phyloP scores from a whole-genome alignment of 2,113 vertebrate species.

The Columba livia region DNA sequence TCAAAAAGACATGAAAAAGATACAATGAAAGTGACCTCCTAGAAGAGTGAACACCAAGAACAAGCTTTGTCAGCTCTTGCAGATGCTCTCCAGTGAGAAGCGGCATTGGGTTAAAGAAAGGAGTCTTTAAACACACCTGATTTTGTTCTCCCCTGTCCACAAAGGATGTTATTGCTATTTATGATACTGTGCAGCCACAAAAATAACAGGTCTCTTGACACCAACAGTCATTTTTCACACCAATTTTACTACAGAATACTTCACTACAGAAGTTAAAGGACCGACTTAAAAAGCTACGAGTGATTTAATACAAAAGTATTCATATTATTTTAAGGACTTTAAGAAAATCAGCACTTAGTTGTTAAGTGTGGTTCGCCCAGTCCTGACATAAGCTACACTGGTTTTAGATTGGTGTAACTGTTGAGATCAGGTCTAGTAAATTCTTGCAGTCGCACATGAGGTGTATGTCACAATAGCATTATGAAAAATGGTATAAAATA shows the following conservation, averaged over 20 bases:
- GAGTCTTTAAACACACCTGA: background rate
- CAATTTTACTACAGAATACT: background rate
- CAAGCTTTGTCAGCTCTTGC: background rate
- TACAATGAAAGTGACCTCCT: constrained; percentile 45
- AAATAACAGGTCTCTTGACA: background rate
- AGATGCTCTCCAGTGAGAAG: background rate
- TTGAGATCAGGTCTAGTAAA: background rate
- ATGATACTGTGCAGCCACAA: background rate
- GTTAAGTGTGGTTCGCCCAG: background rate
- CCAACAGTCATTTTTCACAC: background rate
- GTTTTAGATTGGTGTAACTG: background rate
- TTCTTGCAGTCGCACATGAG: background rate
- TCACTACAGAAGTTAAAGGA: background rate
- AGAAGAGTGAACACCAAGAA: constrained; percentile 45
- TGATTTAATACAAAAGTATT: background rate
- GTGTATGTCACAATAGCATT: background rate
- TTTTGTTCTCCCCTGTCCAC: background rate
- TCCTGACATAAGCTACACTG: background rate
- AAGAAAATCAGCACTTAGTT: background rate
- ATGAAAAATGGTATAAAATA: background rate
- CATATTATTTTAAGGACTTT: background rate
- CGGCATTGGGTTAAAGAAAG: background rate
- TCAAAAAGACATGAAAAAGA: constrained; percentile 75
- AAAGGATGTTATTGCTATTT: background rate
- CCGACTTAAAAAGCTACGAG: background rate